These are phyloP conservation scores for Entomyzon cyanotis DNA, from an alignment of 2,113 vertebrate genomes.

Conservation along the genomic window DNA sequence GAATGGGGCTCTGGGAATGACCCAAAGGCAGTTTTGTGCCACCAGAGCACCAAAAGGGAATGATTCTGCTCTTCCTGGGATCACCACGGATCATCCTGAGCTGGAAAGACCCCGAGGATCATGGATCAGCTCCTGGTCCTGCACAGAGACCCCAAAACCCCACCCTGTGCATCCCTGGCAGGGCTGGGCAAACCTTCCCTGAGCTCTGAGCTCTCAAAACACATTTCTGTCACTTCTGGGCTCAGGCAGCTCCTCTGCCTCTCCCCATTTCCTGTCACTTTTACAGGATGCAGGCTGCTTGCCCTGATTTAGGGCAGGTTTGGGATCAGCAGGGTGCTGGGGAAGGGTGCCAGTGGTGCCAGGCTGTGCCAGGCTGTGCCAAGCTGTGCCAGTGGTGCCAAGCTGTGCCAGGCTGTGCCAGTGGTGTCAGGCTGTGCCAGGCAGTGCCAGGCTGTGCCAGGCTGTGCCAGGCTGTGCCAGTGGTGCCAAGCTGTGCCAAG, in stretches of 20 bases:
- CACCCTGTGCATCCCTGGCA: neutral
- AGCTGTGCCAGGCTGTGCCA: no score
- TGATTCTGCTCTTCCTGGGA: neutral
- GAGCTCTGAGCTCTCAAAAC: neutral
- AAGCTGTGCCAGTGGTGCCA: no score
- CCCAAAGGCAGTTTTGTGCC: neutral
- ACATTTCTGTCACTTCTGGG: rapidly evolving
- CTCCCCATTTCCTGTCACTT: neutral
- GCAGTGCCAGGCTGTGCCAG: no score
- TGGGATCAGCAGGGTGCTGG: neutral
- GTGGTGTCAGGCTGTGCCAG: no score
- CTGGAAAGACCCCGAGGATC: neutral
- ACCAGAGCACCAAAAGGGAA: constrained; percentile 1
- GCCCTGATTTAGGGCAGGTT: rapidly evolving
- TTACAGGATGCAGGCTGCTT: rapidly evolving
- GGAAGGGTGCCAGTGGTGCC: rapidly evolving
- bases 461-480: no score
- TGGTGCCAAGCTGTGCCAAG: no score
- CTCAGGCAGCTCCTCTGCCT: neutral
- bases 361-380: neutral
- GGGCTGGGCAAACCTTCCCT: rapidly evolving
- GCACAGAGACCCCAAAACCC: neutral
- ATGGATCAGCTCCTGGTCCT: rapidly evolving
- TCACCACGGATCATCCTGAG: rapidly evolving
- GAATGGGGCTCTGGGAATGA: constrained; percentile 2